These are phyloP conservation scores for Dreissena rostriformis DNA, from an alignment of 1,140 invertebrate genomes.

Conservation along the genomic window DNA sequence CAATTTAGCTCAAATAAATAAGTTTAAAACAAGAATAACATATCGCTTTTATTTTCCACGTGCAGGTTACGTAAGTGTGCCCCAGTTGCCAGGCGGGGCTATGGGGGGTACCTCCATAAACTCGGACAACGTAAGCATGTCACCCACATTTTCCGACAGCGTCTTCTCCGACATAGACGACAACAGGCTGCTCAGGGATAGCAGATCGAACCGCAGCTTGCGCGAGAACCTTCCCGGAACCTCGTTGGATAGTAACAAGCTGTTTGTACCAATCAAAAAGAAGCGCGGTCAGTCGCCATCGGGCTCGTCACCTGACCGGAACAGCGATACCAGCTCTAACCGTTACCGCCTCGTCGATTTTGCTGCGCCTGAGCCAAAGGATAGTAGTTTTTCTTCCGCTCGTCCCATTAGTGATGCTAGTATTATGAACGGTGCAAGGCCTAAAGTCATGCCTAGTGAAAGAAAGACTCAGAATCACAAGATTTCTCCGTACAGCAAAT, in stretches of 20 bases:
- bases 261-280: conserved; percentile 55
- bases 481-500: conserved; percentile 27
- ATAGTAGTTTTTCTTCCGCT: neutral
- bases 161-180: conserved; percentile 37
- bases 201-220: neutral
- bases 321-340: conserved; percentile 14
- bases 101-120: neutral
- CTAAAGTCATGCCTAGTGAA: neutral
- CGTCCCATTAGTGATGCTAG: neutral
- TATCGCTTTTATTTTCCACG: neutral
- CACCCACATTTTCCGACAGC: conserved; percentile 47
- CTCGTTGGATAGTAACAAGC: conserved; percentile 23
- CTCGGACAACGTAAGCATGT: conserved; percentile 42
- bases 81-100: neutral
- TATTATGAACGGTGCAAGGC: neutral
- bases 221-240: neutral
- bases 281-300: conserved; percentile 31
- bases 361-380: conserved; percentile 13
- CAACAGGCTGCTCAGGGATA: neutral
- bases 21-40: neutral
- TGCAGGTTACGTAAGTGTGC: conserved; percentile 24
- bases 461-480: conserved; percentile 17
- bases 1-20: no score
- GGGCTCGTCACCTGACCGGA: conserved; percentile 17
- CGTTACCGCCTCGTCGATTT: conserved; percentile 35